A percentile compares a stretch with the other conserved stretches of the same genome.
These are phyloP conservation scores for Lucinisca nassula DNA, from an alignment of 2,888 invertebrate genomes.

Conservation along the genomic window DNA sequence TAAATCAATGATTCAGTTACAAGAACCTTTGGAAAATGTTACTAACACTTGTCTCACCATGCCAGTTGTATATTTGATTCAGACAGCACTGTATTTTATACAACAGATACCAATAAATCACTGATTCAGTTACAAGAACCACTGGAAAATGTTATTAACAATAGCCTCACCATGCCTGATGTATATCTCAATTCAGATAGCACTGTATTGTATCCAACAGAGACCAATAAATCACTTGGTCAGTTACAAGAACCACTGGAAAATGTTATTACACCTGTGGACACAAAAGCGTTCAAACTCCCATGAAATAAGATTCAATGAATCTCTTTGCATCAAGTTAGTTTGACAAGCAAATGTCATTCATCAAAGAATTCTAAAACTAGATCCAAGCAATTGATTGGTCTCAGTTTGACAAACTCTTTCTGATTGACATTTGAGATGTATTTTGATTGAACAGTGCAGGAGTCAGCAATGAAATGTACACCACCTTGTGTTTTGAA, in stretches of 20 bases:
- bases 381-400: no score
- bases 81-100: constrained; percentile 92
- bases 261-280: constrained; percentile 89
- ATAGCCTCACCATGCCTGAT: constrained; percentile 80
- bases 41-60: constrained; percentile 89
- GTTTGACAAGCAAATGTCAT: no score
- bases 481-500: no score
- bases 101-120: constrained; percentile 93
- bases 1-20: constrained; percentile 94
- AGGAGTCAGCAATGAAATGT: no score
- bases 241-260: constrained; percentile 94
- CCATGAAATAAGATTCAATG: no score
- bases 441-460: no score
- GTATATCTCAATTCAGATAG: constrained; percentile 90
- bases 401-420: no score
- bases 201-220: constrained; percentile 92
- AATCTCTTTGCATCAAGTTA: no score
- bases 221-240: constrained; percentile 93
- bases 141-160: constrained; percentile 91
- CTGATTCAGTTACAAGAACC: constrained; percentile 94
- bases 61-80: constrained; percentile 87
- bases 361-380: no score
- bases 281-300: no score
- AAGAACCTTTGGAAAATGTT: constrained; percentile 91
- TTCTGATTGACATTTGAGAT: no score